Evolutionary conservation across 2,888 invertebrate species (phyloP), one percentile per base, ranked within the genome.

Genomic region (Allygus modestus): DNA sequence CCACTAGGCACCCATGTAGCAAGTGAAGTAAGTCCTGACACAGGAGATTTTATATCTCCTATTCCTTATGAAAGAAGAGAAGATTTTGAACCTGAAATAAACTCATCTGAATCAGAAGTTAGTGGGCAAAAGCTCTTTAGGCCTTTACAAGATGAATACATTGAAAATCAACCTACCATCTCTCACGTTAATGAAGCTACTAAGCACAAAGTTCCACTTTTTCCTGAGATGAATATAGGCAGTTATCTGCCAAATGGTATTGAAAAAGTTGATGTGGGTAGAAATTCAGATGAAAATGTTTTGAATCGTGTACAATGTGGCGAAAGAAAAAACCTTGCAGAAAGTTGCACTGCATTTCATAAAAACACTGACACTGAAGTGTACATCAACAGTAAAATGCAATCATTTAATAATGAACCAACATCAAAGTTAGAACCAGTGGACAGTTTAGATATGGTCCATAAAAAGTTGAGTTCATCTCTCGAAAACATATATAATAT

Each of bases 1-100:
- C 89, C 88, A 1, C 77, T 89, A 31, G 81, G 83, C 51, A 83
- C 79, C 17, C 54, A 28, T 46, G 23, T 84, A 43, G 20, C 43
- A 41, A 83, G 51, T 73, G 41, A 75, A 37, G 65, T 15, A 7
- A 65, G 43, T 69, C 69, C 69, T 26, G 82, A 69, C 2, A 28
- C 23, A 7, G 23, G 26, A 65, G 79, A 65, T 79, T 77, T 65
- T n/a, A 41, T 79, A 58, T 79, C 79, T 17, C 83, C 83, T 23
- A 83, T 83, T 11, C 20, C 31, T 26, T 79, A 37, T 37, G 79
- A 51, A 65, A 65, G 17, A 17, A 12, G 17, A 65, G 28, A 26
- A 65, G 31, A 65, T 65, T 17, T 28, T 28, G 28, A 28, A 28
- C 15, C 31, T 28, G 65, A 28, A 65, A 17, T 65, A 15, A 28